phyloP scores from a whole-genome alignment of 1,140 invertebrate species.

The Drosophila saltans region DNA sequence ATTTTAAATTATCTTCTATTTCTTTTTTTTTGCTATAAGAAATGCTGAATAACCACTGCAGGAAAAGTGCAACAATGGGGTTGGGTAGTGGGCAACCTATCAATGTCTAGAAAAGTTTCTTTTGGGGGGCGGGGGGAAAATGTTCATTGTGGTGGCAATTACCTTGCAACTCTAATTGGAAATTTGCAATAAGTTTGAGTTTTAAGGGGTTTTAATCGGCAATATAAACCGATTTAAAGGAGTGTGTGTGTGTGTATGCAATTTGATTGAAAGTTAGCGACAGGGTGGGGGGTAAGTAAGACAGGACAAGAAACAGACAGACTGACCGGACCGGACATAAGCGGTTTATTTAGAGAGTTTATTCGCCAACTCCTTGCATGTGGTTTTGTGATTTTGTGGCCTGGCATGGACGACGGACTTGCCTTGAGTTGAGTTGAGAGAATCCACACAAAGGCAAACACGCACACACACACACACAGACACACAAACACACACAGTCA shows the following conservation, averaged over 20 bases:
- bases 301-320: too few species aligned
- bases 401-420: neutral
- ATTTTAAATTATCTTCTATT: too few species aligned
- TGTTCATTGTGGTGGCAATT: neutral
- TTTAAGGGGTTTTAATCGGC: too few species aligned
- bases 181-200: neutral
- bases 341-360: slow-evolving; percentile 7
- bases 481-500: slow-evolving; percentile 11
- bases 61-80: too few species aligned
- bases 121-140: too few species aligned
- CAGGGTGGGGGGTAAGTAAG: neutral
- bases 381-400: slow-evolving; percentile 3
- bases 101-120: too few species aligned
- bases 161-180: neutral
- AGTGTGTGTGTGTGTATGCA: neutral
- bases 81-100: too few species aligned
- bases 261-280: neutral
- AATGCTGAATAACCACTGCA: too few species aligned
- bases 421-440: slow-evolving; percentile 13
- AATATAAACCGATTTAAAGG: neutral
- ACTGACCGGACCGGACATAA: neutral
- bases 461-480: neutral
- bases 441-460: slow-evolving; percentile 34
- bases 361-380: slow-evolving; percentile 3
- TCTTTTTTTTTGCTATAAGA: too few species aligned